Evolutionary conservation across 2,888 invertebrate species (phyloP).

Genomic region (Pseudococcus jackbeardsleyi): DNA sequence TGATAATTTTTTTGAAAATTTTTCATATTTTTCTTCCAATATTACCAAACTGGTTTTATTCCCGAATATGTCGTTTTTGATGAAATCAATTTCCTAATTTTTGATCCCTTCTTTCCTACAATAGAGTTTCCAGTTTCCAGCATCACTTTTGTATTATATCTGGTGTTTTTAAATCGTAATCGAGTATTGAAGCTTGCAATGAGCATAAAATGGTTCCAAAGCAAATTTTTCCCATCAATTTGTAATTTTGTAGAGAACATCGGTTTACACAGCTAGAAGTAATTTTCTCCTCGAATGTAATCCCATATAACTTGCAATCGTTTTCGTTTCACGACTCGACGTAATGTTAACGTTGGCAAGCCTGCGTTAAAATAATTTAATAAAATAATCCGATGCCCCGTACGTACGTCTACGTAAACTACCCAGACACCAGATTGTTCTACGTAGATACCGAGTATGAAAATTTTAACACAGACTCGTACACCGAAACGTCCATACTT

Average conservation of each 20-base stretch:
- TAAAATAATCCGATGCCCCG: background rate
- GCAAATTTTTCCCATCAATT: no score
- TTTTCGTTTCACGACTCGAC: background rate
- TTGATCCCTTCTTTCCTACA: no score
- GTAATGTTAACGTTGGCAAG: slow-evolving; percentile 26
- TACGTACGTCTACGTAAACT: background rate
- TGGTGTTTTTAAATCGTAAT: no score
- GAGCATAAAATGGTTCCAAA: no score
- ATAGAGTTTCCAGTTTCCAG: no score
- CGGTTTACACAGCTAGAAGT: background rate
- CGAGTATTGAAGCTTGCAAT: no score
- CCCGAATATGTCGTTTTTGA: no score
- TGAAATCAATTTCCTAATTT: no score
- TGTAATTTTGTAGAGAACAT: background rate
- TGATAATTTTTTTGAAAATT: no score
- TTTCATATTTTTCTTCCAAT: no score
- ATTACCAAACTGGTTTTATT: no score
- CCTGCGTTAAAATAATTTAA: slow-evolving; percentile 32
- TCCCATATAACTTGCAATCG: background rate
- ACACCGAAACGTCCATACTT: background rate
- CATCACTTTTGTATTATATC: no score
- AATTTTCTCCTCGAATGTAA: slow-evolving; percentile 15
- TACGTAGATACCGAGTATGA: background rate
- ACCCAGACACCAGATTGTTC: background rate
- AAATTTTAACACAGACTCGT: background rate